A percentile compares a stretch with the other conserved stretches of the same genome.
Evolutionary conservation across 1,140 invertebrate genomes (phyloP).

Genomic region (Aphaenogaster floridana): DNA sequence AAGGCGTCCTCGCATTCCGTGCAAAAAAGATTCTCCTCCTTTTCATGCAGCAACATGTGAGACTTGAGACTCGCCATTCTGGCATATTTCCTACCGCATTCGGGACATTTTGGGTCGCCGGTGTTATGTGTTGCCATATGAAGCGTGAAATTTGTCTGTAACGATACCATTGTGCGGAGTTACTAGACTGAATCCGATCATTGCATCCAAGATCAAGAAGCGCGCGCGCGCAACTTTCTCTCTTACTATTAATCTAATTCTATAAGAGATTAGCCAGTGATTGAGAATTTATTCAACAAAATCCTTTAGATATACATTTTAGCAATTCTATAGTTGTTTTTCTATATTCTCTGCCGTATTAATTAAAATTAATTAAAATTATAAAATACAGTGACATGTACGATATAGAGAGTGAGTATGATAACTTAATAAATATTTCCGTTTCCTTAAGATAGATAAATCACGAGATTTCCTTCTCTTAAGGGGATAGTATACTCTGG

Average conservation of each 20-base stretch:
- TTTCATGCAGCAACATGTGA: constrained; percentile 91
- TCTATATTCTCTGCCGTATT: not conserved
- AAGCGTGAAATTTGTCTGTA: constrained; percentile 88
- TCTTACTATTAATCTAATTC: constrained; percentile 19
- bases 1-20: constrained; percentile 91
- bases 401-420: not conserved
- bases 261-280: constrained; percentile 10
- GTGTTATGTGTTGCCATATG: constrained; percentile 89
- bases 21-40: constrained; percentile 91
- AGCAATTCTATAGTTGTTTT: not conserved
- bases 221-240: not conserved
- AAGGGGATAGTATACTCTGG: too few relatives aligned
- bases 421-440: constrained; percentile 20
- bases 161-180: constrained; percentile 69
- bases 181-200: constrained; percentile 65
- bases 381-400: not conserved
- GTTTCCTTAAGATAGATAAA: not conserved
- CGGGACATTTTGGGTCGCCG: constrained; percentile 89
- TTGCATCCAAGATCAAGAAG: not conserved
- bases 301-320: not conserved
- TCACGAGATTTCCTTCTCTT: not conserved
- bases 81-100: constrained; percentile 89
- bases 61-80: constrained; percentile 91
- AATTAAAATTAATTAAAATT: constrained; percentile 47
- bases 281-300: constrained; percentile 11